These are phyloP conservation scores for Lasioglossum morio DNA, from an alignment of 2,888 invertebrate genomes.

Conservation along the genomic window DNA sequence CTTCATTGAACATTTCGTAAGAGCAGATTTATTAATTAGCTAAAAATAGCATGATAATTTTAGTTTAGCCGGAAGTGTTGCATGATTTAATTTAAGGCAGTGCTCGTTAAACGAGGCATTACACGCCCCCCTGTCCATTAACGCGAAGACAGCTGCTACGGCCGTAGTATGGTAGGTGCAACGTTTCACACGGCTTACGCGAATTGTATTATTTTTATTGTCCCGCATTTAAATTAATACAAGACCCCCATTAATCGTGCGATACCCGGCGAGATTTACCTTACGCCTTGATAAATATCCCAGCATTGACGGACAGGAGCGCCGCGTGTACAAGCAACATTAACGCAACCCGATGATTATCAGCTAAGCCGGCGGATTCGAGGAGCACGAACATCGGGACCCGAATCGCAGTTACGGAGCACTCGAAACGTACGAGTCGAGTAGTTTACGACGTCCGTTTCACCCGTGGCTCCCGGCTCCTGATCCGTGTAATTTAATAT, in stretches of 20 bases:
- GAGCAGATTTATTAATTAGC: background rate
- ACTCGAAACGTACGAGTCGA: background rate
- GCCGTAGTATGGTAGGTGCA: background rate
- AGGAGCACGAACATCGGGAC: background rate
- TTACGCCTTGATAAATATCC: background rate
- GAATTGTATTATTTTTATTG: background rate
- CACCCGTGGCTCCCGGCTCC: background rate
- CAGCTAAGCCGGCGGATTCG: background rate
- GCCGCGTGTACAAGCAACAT: conserved; percentile 37
- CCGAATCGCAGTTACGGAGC: background rate
- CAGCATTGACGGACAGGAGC: background rate
- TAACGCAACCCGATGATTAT: conserved; percentile 45
- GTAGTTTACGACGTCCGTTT: conserved; percentile 22
- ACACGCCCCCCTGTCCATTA: conserved; percentile 2
- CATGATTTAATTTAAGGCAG: background rate
- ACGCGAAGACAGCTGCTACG: background rate
- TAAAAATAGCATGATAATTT: background rate
- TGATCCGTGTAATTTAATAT: conserved; percentile 27
- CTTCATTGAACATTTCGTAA: background rate
- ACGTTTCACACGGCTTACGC: background rate
- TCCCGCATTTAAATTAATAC: background rate
- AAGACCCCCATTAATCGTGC: background rate
- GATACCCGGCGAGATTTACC: background rate
- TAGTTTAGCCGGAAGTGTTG: background rate
- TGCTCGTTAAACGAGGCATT: background rate